Conservation (phyloP, 2,888 invertebrate species). For the Suillia variegata region DNA sequence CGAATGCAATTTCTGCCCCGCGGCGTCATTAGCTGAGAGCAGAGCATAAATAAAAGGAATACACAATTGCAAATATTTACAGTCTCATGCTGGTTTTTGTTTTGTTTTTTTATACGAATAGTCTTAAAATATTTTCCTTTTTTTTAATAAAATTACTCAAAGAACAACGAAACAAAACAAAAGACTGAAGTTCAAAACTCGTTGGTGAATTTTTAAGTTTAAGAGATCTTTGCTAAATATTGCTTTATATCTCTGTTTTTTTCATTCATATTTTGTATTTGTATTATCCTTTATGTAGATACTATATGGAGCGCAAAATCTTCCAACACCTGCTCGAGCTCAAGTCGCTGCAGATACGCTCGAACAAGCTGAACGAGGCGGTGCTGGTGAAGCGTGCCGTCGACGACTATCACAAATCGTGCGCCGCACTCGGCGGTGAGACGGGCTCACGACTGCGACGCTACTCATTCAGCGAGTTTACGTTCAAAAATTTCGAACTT, state of each 20-base stretch:
- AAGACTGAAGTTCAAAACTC: too few species aligned
- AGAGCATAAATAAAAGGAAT: too few species aligned
- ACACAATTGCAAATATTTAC: too few species aligned
- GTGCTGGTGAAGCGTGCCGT: constrained; percentile 86
- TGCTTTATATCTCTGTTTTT: background rate
- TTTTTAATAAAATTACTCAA: too few species aligned
- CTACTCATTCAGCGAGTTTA: constrained; percentile 70
- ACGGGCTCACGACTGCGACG: constrained; percentile 64
- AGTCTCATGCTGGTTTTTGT: too few species aligned
- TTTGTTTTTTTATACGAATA: too few species aligned
- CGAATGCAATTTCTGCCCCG: too few species aligned
- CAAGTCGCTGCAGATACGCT: constrained; percentile 89
- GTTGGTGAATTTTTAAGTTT: too few species aligned
- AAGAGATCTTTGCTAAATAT: too few species aligned
- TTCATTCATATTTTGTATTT: background rate
- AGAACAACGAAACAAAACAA: too few species aligned
- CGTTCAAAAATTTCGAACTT: constrained; percentile 81
- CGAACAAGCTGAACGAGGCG: constrained; percentile 85
- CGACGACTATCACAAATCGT: constrained; percentile 80
- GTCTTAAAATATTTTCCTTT: too few species aligned
- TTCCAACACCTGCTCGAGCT: constrained; percentile 92
- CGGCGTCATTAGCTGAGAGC: too few species aligned
- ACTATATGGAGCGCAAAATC: constrained; percentile 88
- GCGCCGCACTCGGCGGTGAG: constrained; percentile 67
- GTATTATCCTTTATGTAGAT: constrained; percentile 69